A percentile compares a stretch with the other conserved stretches of the same genome.
These are phyloP conservation scores for Hypsibius dujardini DNA, from an alignment of 1,140 invertebrate species.

Conservation along the genomic window DNA sequence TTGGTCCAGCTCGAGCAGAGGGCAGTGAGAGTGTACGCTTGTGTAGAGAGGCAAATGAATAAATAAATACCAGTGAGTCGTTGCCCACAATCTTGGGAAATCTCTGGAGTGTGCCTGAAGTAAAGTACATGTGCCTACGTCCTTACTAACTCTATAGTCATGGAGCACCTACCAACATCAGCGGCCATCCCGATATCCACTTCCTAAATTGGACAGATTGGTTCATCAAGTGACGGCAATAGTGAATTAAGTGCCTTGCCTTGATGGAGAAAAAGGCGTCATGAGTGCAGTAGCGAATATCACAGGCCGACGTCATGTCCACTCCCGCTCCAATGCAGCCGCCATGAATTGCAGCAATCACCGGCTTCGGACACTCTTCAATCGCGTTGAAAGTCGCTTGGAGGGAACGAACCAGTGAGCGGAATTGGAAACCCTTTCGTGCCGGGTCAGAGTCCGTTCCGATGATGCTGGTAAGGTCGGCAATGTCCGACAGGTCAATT, in stretches of 20 bases:
- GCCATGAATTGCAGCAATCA: conserved; percentile 66
- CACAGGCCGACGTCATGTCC: conserved; percentile 63
- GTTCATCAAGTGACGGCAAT: not conserved
- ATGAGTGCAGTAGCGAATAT: conserved; percentile 73
- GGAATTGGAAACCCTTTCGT: conserved; percentile 50
- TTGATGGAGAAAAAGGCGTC: conserved; percentile 85
- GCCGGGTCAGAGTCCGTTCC: conserved; percentile 55
- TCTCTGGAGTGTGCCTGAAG: conserved; percentile 73
- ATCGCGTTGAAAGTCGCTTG: conserved; percentile 59
- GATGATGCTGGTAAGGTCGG: conserved; percentile 41
- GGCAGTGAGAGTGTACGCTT: too few species aligned
- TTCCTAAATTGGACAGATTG: conserved; percentile 29
- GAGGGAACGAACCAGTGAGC: conserved; percentile 46
- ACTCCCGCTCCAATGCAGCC: conserved; percentile 78
- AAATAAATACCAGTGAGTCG: conserved; percentile 62
- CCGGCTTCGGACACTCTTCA: conserved; percentile 71
- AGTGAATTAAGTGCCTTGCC: conserved; percentile 36
- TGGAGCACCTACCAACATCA: conserved; percentile 86
- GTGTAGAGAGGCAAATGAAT: too few species aligned
- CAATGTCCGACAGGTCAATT: conserved; percentile 51
- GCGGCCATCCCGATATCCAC: conserved; percentile 60
- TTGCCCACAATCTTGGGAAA: conserved; percentile 80
- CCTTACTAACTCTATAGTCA: too few species aligned
- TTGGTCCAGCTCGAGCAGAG: too few species aligned
- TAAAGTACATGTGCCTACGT: too few species aligned